Percentiles rank a stretch among this genome's conserved stretches.
These are phyloP conservation scores for Drosophila kurseongensis DNA, from an alignment of 1,140 invertebrate genomes.

Conservation along the genomic window DNA sequence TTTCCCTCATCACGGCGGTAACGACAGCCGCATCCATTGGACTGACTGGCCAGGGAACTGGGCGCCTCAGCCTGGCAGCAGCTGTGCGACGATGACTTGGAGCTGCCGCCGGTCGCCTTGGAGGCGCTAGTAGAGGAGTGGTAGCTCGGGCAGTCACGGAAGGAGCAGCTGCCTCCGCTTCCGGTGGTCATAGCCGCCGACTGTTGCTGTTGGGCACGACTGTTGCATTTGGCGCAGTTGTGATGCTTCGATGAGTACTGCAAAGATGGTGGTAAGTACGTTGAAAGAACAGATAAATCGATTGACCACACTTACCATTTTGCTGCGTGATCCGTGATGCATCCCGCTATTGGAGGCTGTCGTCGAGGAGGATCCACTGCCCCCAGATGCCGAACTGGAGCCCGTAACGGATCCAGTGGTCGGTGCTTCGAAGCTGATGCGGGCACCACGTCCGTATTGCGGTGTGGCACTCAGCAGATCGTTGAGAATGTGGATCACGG, in stretches of 20 bases:
- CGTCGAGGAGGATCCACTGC: constrained; percentile 61
- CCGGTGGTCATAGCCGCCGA: constrained; percentile 19
- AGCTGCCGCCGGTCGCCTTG: constrained; percentile 8
- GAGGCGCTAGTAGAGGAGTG: constrained; percentile 16
- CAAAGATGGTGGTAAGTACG: background rate
- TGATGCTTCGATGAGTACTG: constrained; percentile 69
- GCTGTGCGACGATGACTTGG: constrained; percentile 25
- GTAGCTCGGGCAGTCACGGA: constrained; percentile 73
- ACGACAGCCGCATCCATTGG: constrained; percentile 72
- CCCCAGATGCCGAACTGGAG: constrained; percentile 29
- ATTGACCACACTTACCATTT: constrained; percentile 39
- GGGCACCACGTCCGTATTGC: constrained; percentile 85
- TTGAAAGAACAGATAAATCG: background rate
- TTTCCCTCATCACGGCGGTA: constrained; percentile 50
- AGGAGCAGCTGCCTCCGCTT: constrained; percentile 51
- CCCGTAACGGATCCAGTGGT: constrained; percentile 27
- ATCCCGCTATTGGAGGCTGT: constrained; percentile 26
- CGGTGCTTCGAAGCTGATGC: constrained; percentile 85
- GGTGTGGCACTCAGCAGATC: constrained; percentile 95
- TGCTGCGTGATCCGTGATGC: constrained; percentile 53
- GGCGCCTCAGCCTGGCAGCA: constrained; percentile 23
- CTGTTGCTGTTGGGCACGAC: constrained; percentile 59
- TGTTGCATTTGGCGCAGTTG: constrained; percentile 73
- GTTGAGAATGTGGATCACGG: constrained; percentile 97
- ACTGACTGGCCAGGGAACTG: constrained; percentile 8